phyloP scores from a whole-genome alignment of 2,113 vertebrate genomes.

The Sakesphorus luctuosus region DNA sequence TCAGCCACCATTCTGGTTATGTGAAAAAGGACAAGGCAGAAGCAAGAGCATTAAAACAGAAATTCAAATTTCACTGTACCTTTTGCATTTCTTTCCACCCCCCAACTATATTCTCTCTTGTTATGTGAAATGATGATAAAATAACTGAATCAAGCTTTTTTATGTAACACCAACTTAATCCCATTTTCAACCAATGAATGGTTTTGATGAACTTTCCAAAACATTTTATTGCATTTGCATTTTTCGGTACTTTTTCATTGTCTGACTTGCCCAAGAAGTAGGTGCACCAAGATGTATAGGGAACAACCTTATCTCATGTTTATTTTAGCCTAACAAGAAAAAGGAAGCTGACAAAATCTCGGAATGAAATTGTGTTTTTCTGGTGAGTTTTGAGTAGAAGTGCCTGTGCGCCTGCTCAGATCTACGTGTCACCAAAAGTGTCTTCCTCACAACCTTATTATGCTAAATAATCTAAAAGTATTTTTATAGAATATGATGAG shows the following conservation, averaged over 20 bases:
- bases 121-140: neutral
- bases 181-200: neutral
- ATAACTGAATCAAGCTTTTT: neutral
- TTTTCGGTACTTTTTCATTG: neutral
- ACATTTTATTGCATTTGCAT: neutral
- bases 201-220: neutral
- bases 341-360: neutral
- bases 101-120: neutral
- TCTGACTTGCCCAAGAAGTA: neutral
- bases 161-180: neutral
- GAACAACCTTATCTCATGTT: neutral
- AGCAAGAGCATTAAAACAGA: neutral
- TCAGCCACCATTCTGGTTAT: neutral
- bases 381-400: neutral
- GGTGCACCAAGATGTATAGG: neutral
- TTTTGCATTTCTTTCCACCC: neutral
- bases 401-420: neutral
- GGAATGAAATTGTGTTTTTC: neutral
- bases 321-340: neutral
- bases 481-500: neutral
- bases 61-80: neutral
- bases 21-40: neutral
- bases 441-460: neutral
- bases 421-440: rapidly evolving
- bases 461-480: neutral